Conservation (phyloP, 2,113 vertebrate species). For the Clarias macrocephalus region DNA sequence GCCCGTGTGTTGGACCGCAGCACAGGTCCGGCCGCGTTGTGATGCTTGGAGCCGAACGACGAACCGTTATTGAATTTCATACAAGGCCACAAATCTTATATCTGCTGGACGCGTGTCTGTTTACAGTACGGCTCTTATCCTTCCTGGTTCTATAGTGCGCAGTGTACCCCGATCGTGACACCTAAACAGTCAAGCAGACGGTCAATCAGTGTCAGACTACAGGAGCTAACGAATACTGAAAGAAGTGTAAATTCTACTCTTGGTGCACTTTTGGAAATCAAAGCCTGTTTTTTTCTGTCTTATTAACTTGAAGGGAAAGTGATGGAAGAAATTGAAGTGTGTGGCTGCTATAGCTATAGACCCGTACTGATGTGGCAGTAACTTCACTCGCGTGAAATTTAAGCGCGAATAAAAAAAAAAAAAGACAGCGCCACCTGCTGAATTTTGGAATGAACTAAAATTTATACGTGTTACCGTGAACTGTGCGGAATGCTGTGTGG, state of each 20-base stretch:
- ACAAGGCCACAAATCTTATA: background rate
- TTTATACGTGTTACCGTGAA: no score
- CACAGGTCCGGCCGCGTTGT: background rate
- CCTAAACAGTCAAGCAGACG: background rate
- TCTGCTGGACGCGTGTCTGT: background rate
- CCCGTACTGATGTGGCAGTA: no score
- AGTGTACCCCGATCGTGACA: background rate
- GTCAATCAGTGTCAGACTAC: background rate
- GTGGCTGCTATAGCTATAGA: no score
- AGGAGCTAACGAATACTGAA: background rate
- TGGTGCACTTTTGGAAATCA: background rate
- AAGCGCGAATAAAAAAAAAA: no score
- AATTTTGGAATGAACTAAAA: no score
- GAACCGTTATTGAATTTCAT: background rate
- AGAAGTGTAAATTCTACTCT: background rate
- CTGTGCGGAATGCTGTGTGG: no score
- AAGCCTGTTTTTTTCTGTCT: background rate
- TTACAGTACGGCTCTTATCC: background rate
- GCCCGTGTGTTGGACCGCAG: background rate
- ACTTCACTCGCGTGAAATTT: no score
- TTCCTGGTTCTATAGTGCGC: background rate
- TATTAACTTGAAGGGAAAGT: background rate
- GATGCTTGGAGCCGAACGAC: constrained; percentile 1
- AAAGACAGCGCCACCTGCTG: no score
- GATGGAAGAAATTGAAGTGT: background rate